Conservation (phyloP, 1,140 invertebrate genomes). For the Calephelis virginiensis region DNA sequence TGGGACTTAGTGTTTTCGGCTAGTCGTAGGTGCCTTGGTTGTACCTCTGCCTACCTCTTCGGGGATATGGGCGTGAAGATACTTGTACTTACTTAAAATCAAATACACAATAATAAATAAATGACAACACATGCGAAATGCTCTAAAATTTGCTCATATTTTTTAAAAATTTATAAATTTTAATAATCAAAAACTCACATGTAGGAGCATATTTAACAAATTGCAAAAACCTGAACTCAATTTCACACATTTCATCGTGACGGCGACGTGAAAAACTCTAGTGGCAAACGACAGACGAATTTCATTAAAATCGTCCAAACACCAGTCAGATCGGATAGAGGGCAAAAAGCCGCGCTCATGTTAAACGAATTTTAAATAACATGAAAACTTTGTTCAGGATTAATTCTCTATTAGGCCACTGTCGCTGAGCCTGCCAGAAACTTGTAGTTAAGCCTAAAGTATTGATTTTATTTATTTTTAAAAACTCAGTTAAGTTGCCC, state of each 20-base stretch:
- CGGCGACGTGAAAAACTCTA: constrained; percentile 11
- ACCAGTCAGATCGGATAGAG: constrained; percentile 14
- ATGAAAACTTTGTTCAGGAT: constrained; percentile 17
- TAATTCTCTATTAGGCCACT: constrained; percentile 13
- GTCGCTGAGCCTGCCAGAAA: background rate
- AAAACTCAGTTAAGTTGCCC: no score
- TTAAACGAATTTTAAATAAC: constrained; percentile 27
- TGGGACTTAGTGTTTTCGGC: no score
- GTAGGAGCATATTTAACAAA: background rate
- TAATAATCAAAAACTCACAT: no score
- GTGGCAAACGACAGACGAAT: constrained; percentile 21
- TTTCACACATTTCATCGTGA: background rate
- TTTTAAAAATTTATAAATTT: no score
- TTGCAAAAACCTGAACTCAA: background rate
- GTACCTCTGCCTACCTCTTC: no score
- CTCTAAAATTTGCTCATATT: no score
- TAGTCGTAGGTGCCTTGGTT: no score
- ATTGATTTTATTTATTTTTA: background rate
- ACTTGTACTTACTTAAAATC: no score
- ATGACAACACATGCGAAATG: no score
- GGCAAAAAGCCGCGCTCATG: constrained; percentile 17
- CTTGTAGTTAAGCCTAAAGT: background rate
- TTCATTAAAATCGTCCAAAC: constrained; percentile 25
- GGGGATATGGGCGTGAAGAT: no score
- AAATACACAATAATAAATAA: no score